phyloP scores from a whole-genome alignment of 2,888 invertebrate species.

The Synanthedon tipuliformis region DNA sequence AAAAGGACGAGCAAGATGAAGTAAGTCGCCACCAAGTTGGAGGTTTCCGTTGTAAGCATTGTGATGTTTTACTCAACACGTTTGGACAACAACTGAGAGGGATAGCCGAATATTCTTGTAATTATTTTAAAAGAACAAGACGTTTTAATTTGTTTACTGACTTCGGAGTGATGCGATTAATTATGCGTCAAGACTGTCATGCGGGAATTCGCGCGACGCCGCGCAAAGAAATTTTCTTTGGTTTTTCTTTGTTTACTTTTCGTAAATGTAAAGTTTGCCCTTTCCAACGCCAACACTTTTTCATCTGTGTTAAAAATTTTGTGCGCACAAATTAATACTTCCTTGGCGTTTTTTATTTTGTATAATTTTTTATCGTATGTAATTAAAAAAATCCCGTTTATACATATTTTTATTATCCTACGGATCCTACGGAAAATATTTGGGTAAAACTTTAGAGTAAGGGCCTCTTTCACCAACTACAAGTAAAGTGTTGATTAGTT shows the following conservation, averaged over 20 bases:
- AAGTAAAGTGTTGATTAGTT: too few relatives aligned
- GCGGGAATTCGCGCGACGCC: neutral
- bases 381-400: too few relatives aligned
- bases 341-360: too few relatives aligned
- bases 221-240: neutral
- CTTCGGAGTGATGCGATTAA: slow-evolving; percentile 8
- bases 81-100: slow-evolving; percentile 37
- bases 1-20: slow-evolving; percentile 73
- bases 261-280: neutral
- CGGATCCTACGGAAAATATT: too few relatives aligned
- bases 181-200: neutral
- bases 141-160: slow-evolving; percentile 19
- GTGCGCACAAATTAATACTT: too few relatives aligned
- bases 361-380: too few relatives aligned
- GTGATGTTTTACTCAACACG: slow-evolving; percentile 27
- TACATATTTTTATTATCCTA: too few relatives aligned
- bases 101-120: slow-evolving; percentile 18
- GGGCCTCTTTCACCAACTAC: too few relatives aligned
- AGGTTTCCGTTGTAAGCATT: slow-evolving; percentile 64
- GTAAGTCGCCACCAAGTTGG: slow-evolving; percentile 76
- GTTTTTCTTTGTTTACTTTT: neutral
- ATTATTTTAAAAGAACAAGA: slow-evolving; percentile 8
- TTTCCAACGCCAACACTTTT: neutral
- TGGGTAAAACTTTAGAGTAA: too few relatives aligned
- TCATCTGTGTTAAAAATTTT: too few relatives aligned